phyloP scores from a whole-genome alignment of 2,888 invertebrate species.

The Cheilosia grossa region DNA sequence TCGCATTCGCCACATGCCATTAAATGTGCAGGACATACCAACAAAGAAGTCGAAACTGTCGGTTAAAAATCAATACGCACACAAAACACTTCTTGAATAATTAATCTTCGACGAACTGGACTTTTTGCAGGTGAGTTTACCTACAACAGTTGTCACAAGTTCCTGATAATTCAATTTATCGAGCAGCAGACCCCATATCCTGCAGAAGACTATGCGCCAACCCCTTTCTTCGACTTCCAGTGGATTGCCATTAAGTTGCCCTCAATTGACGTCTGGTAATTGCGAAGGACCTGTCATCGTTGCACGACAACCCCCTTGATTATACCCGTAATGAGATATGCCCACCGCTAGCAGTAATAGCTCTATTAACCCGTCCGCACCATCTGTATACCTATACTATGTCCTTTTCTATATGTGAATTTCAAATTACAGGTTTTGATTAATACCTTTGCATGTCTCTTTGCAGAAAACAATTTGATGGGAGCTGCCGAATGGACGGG shows the following conservation, averaged over 20 bases:
- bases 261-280: conserved; percentile 79
- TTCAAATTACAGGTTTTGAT: conserved; percentile 65
- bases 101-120: not conserved
- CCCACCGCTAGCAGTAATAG: conserved; percentile 48
- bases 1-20: not conserved
- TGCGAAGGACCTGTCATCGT: conserved; percentile 77
- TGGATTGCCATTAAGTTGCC: conserved; percentile 76
- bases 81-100: not conserved
- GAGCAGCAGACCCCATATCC: conserved; percentile 7
- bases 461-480: conserved; percentile 86
- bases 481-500: conserved; percentile 87
- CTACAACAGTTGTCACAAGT: conserved; percentile 30
- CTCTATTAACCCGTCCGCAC: conserved; percentile 56
- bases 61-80: too few relatives aligned
- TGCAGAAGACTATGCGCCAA: not conserved
- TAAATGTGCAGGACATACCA: not conserved
- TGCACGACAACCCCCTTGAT: conserved; percentile 66
- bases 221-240: conserved; percentile 16
- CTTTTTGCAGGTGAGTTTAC: not conserved
- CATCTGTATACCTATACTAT: conserved; percentile 2
- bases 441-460: conserved; percentile 69
- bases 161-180: conserved; percentile 35
- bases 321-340: conserved; percentile 66
- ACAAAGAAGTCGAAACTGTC: not conserved
- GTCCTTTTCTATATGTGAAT: conserved; percentile 14